A percentile compares a stretch with the other conserved stretches of the same genome.
phyloP scores from a whole-genome alignment of 2,113 vertebrate genomes.

The Trachemys scripta region DNA sequence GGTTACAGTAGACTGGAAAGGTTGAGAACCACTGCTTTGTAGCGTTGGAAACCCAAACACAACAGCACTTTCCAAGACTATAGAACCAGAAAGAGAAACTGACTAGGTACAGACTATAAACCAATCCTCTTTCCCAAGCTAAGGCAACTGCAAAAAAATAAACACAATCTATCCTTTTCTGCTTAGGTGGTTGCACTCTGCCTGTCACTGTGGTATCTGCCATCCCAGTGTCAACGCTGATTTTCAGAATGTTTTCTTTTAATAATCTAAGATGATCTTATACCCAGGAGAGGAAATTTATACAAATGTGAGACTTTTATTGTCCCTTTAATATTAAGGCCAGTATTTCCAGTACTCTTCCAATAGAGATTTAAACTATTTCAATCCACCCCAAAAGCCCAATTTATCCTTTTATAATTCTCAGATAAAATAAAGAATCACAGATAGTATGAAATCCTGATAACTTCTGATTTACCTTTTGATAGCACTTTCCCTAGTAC shows the following conservation, averaged over 20 bases:
- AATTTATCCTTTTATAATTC: not conserved
- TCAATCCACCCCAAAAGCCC: not conserved
- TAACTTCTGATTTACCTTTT: not conserved
- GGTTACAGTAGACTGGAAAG: too few species aligned
- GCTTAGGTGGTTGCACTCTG: not conserved
- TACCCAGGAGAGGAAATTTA: not conserved
- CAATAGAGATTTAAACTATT: not conserved
- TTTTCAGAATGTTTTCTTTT: not conserved
- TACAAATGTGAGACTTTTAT: not conserved
- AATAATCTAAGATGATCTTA: not conserved
- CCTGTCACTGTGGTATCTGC: not conserved
- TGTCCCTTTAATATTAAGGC: not conserved
- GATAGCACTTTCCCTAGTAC: not conserved
- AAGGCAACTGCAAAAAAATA: not conserved
- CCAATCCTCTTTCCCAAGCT: not conserved
- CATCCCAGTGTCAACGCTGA: fast-evolving
- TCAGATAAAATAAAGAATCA: not conserved
- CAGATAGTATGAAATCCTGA: not conserved
- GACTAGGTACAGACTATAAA: not conserved
- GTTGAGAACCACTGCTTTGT: not conserved
- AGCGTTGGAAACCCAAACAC: not conserved
- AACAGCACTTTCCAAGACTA: not conserved
- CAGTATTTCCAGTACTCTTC: not conserved
- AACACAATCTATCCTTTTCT: not conserved
- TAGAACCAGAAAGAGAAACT: not conserved